A percentile compares a stretch with the other conserved stretches of the same genome.
These are phyloP conservation scores for Halcyon smyrnensis DNA, from an alignment of 2,797 vertebrate genomes.

Conservation along the genomic window DNA sequence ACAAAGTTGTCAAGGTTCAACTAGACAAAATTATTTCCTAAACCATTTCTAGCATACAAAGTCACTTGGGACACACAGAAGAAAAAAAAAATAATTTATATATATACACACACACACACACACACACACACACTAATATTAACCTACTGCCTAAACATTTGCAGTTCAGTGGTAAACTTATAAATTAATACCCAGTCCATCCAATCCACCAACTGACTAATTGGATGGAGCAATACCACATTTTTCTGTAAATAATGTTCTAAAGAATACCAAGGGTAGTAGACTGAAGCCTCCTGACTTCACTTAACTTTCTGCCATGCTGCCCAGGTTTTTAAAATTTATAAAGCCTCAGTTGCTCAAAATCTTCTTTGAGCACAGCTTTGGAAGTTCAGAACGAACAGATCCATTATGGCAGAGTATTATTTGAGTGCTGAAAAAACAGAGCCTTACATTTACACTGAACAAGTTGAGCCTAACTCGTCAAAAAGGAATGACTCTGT, in stretches of 20 bases:
- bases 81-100: neutral
- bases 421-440: neutral
- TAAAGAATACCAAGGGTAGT: neutral
- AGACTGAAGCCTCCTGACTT: neutral
- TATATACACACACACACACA: neutral
- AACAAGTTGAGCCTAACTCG: neutral
- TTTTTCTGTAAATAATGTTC: neutral
- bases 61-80: accelerated
- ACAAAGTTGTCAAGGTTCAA: neutral
- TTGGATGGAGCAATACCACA: neutral
- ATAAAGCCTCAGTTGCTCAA: neutral
- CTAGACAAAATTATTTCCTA: neutral
- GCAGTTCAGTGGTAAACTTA: neutral
- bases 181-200: neutral
- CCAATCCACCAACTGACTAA: neutral
- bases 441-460: neutral
- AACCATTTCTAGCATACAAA: neutral
- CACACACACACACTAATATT: neutral
- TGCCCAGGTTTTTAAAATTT: neutral
- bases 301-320: neutral
- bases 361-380: neutral
- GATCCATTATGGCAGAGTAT: neutral
- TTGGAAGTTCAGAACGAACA: neutral
- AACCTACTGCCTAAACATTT: neutral
- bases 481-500: neutral